A percentile compares a stretch with the other conserved stretches of the same genome.
Evolutionary conservation across 1,140 invertebrate species (phyloP).

Genomic region (Drosophila mojavensis): DNA sequence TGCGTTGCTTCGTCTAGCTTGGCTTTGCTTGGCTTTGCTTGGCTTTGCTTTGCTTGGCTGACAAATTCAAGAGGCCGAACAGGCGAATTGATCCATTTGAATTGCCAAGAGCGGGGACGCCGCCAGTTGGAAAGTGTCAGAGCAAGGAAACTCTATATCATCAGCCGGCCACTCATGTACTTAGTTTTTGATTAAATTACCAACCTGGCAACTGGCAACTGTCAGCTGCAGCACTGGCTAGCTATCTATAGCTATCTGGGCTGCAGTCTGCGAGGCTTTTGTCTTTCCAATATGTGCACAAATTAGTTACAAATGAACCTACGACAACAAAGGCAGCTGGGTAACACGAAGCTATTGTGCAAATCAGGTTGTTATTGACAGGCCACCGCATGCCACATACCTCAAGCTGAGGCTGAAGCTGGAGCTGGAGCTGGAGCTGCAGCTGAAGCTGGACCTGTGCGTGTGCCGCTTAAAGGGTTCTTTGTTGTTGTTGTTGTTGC

Average conservation of each 20-base stretch:
- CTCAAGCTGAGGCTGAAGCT: conserved; percentile 11
- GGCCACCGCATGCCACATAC: conserved; percentile 37
- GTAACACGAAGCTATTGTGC: conserved; percentile 66
- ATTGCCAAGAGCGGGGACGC: conserved; percentile 8
- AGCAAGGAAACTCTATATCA: conserved; percentile 57
- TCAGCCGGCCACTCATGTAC: conserved; percentile 14
- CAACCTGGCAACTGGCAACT: conserved; percentile 5
- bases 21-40: conserved; percentile 27
- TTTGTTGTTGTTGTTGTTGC: neutral
- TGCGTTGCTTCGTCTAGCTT: conserved; percentile 26
- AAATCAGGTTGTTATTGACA: conserved; percentile 41
- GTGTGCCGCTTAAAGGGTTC: conserved; percentile 53
- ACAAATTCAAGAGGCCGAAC: conserved; percentile 59
- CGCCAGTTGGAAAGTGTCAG: conserved; percentile 31
- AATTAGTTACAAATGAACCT: conserved; percentile 80
- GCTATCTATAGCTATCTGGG: no score
- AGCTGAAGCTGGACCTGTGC: conserved; percentile 27
- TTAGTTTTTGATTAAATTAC: conserved; percentile 58
- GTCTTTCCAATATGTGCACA: conserved; percentile 74
- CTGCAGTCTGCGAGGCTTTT: conserved; percentile 39
- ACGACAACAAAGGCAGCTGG: conserved; percentile 70
- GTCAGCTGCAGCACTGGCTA: no score
- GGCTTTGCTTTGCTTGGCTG: conserved; percentile 48
- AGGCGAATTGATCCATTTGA: conserved; percentile 50
- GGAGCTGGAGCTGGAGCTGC: neutral